phyloP scores from a whole-genome alignment of 2,888 invertebrate genomes.

The Agrypnus murinus region DNA sequence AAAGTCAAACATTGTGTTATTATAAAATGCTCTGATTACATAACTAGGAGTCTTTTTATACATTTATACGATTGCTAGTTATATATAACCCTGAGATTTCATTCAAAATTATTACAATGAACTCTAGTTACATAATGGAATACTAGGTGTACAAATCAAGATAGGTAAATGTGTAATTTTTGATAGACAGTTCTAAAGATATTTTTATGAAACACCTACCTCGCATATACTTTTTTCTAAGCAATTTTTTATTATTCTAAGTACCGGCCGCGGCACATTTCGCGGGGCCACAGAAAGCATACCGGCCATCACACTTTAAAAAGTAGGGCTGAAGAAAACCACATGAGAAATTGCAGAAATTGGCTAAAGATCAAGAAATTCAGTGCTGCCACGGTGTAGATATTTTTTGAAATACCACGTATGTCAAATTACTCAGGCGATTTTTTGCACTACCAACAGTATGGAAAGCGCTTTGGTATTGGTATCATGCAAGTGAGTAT shows the following conservation, averaged over 20 bases:
- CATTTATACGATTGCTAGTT: constrained; percentile 5
- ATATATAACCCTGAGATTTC: constrained; percentile 11
- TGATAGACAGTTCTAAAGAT: no score
- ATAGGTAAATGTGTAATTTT: no score
- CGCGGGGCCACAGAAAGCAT: constrained; percentile 72
- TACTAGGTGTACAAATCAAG: background rate
- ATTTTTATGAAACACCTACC: constrained; percentile 66
- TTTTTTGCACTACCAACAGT: background rate
- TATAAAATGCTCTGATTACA: constrained; percentile 11
- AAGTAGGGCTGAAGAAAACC: constrained; percentile 23
- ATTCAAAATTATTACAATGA: constrained; percentile 13
- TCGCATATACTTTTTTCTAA: constrained; percentile 63
- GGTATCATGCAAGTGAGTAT: no score
- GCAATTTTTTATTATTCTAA: constrained; percentile 63
- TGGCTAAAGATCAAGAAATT: constrained; percentile 23
- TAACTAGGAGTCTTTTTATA: background rate
- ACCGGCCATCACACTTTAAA: constrained; percentile 68
- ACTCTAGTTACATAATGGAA: constrained; percentile 32
- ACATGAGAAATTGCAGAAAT: constrained; percentile 34
- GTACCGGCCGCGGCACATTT: constrained; percentile 69
- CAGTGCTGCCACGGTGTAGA: constrained; percentile 22
- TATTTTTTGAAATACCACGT: background rate
- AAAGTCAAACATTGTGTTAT: background rate
- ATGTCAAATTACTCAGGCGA: background rate
- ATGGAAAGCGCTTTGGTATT: no score